phyloP scores from a whole-genome alignment of 2,888 invertebrate species.

The Cosmorhoe ocellata region DNA sequence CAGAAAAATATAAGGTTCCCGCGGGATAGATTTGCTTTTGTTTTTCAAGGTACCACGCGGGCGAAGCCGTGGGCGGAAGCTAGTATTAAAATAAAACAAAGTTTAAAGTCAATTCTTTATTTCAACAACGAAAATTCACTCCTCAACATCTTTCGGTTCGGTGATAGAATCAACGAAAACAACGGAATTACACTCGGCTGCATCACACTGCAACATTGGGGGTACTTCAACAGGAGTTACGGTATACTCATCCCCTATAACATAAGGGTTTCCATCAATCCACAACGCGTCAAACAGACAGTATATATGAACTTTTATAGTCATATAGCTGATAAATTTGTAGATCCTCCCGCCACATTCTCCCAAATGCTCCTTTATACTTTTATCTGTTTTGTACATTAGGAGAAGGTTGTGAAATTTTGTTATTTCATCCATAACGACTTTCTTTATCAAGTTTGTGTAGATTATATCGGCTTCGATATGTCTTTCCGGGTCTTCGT shows the following conservation, averaged over 20 bases:
- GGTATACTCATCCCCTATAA: constrained; percentile 74
- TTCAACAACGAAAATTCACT: constrained; percentile 40
- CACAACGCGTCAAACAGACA: constrained; percentile 73
- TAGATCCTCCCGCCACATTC: constrained; percentile 75
- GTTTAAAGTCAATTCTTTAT: constrained; percentile 22
- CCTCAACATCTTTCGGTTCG: constrained; percentile 71
- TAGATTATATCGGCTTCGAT: constrained; percentile 76
- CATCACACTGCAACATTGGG: constrained; percentile 73
- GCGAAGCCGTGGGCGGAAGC: too few relatives aligned
- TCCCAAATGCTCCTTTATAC: constrained; percentile 73
- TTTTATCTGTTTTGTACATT: constrained; percentile 75
- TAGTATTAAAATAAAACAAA: constrained; percentile 6
- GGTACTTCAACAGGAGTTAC: constrained; percentile 74
- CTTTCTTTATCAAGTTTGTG: constrained; percentile 73
- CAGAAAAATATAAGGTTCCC: too few relatives aligned
- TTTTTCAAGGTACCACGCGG: too few relatives aligned
- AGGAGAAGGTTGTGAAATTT: constrained; percentile 71
- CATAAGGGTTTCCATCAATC: constrained; percentile 77
- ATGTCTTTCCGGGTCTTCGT: constrained; percentile 72
- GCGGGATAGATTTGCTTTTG: too few relatives aligned
- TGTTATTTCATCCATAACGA: constrained; percentile 74
- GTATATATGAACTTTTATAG: constrained; percentile 74
- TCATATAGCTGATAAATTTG: constrained; percentile 77
- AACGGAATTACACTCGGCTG: constrained; percentile 72
- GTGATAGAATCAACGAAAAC: constrained; percentile 74